Percentiles rank a stretch among this genome's conserved stretches.
Evolutionary conservation across 2,888 invertebrate species (phyloP).

Genomic region (Cataglyphis rosenhaueri): DNA sequence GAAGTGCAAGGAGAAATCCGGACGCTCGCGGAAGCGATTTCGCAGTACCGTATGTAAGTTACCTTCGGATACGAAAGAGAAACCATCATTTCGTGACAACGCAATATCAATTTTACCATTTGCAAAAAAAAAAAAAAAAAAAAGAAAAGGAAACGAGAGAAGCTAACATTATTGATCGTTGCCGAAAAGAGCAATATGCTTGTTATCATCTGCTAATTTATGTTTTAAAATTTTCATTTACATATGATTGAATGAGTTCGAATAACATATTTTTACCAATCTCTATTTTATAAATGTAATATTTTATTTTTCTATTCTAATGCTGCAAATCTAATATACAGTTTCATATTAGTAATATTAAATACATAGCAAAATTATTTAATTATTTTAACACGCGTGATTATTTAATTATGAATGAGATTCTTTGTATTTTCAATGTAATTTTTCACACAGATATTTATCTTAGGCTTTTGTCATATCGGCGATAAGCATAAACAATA

Average conservation of each 20-base stretch:
- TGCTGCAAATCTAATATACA: background rate
- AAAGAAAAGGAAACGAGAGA: background rate
- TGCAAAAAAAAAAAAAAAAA: constrained; percentile 31
- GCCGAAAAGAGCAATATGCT: constrained; percentile 4
- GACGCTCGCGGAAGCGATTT: constrained; percentile 67
- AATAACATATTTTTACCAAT: constrained; percentile 5
- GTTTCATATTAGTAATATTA: background rate
- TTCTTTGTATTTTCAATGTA: background rate
- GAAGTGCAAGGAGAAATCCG: constrained; percentile 48
- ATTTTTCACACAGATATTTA: constrained; percentile 19
- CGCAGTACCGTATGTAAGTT: constrained; percentile 59
- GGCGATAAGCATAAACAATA: background rate
- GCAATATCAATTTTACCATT: constrained; percentile 55
- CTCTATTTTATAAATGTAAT: background rate
- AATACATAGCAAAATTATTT: background rate
- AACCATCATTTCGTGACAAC: constrained; percentile 53
- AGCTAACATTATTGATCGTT: constrained; percentile 7
- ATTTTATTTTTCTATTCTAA: background rate
- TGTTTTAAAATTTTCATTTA: constrained; percentile 20
- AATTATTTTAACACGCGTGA: background rate
- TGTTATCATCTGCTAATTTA: constrained; percentile 12
- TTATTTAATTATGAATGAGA: background rate
- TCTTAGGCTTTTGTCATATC: constrained; percentile 22
- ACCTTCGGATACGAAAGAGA: constrained; percentile 30
- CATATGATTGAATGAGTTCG: background rate